phyloP scores from a whole-genome alignment of 2,888 invertebrate species.

The Sphaerophoria taeniata region DNA sequence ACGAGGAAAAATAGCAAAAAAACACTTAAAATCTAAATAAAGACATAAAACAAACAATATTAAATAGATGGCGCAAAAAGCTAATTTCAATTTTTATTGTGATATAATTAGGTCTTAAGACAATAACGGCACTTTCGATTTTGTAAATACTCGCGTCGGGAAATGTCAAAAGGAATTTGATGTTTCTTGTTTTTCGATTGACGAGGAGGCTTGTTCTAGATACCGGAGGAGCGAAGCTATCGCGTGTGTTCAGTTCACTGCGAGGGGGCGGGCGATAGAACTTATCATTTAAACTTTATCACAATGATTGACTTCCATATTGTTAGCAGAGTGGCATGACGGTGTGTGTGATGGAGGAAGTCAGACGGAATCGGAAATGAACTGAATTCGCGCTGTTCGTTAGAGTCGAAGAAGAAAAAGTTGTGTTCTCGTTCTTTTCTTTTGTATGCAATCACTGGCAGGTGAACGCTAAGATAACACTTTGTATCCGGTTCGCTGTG shows the following conservation, averaged over 20 bases:
- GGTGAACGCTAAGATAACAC: slow-evolving; percentile 53
- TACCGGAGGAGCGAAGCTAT: neutral
- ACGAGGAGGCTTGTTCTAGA: neutral
- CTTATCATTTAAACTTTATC: slow-evolving; percentile 63
- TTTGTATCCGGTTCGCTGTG: slow-evolving; percentile 56
- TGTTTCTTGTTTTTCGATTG: neutral
- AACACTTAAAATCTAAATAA: slow-evolving; percentile 50
- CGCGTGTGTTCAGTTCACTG: neutral
- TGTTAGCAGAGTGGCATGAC: slow-evolving; percentile 15
- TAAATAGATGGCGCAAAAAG: slow-evolving; percentile 38
- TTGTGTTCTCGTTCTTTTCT: slow-evolving; percentile 28
- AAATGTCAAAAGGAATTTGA: neutral
- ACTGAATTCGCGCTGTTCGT: slow-evolving; percentile 40
- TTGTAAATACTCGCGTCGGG: neutral
- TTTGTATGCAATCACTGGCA: slow-evolving; percentile 50
- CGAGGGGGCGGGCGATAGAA: neutral
- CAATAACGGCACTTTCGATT: slow-evolving; percentile 32
- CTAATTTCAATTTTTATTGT: slow-evolving; percentile 36
- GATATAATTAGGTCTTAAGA: slow-evolving; percentile 38
- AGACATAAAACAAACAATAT: slow-evolving; percentile 52
- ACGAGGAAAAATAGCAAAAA: too few relatives aligned
- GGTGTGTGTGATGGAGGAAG: neutral
- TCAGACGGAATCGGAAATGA: slow-evolving; percentile 44
- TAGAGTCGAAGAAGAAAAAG: slow-evolving; percentile 11
- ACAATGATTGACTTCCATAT: slow-evolving; percentile 52